phyloP scores from a whole-genome alignment of 2,797 vertebrate genomes.

The Garrulus glandarius region DNA sequence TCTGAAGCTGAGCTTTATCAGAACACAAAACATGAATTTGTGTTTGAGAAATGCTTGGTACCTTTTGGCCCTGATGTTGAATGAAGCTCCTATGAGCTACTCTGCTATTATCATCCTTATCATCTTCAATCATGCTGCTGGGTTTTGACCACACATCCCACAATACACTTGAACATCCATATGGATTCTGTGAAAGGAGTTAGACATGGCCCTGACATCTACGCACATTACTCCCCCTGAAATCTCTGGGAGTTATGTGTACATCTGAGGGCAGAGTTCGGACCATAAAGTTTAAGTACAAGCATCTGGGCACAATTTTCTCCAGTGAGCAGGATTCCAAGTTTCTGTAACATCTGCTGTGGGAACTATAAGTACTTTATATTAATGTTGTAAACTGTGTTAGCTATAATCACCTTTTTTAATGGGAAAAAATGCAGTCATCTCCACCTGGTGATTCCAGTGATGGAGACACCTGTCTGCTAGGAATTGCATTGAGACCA shows the following conservation, averaged over 20 bases:
- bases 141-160: not conserved
- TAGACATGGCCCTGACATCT: not conserved
- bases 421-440: conserved; percentile 58
- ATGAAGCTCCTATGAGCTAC: not conserved
- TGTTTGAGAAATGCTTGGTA: not conserved
- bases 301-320: conserved; percentile 71
- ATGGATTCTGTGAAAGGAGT: not conserved
- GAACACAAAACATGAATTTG: not conserved
- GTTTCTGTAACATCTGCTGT: conserved; percentile 69
- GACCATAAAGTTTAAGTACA: conserved; percentile 62
- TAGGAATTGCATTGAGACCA: conserved; percentile 2
- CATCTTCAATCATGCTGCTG: not conserved
- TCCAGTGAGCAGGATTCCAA: conserved; percentile 54
- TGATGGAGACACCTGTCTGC: conserved; percentile 33
- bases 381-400: conserved; percentile 60
- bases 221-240: not conserved
- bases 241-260: conserved; percentile 29
- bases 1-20: not conserved
- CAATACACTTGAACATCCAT: not conserved
- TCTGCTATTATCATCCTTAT: not conserved
- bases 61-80: not conserved
- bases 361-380: conserved; percentile 67
- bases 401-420: conserved; percentile 66
- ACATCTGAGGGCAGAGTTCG: conserved; percentile 42
- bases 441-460: conserved; percentile 59